These are phyloP conservation scores for Zaprionus inermis DNA, from an alignment of 1,140 invertebrate species.

Conservation along the genomic window DNA sequence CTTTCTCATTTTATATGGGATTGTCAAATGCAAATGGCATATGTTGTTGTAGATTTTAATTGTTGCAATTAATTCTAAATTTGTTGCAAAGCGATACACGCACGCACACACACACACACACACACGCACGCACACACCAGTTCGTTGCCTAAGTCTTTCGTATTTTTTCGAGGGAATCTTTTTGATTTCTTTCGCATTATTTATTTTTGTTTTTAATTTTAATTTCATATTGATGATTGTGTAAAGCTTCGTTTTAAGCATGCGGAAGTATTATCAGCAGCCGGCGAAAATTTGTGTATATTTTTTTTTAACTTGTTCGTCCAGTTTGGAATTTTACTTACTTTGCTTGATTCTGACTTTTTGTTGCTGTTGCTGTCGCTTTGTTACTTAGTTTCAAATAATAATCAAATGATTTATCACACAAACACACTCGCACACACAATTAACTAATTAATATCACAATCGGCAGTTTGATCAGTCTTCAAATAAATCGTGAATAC, in stretches of 20 bases:
- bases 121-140: not conserved
- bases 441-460: constrained; percentile 43
- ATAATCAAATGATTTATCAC: constrained; percentile 62
- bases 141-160: constrained; percentile 17
- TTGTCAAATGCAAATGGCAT: constrained; percentile 51
- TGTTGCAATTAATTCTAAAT: constrained; percentile 73
- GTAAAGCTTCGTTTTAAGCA: constrained; percentile 76
- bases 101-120: constrained; percentile 22
- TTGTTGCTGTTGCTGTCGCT: constrained; percentile 19
- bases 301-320: constrained; percentile 59
- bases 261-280: constrained; percentile 76
- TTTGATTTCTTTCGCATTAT: constrained; percentile 6
- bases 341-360: constrained; percentile 48
- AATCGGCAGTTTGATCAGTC: constrained; percentile 39
- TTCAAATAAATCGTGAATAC: constrained; percentile 8
- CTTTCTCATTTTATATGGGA: constrained; percentile 63
- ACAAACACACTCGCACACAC: constrained; percentile 50
- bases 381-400: constrained; percentile 48
- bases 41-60: constrained; percentile 55
- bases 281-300: constrained; percentile 32
- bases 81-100: constrained; percentile 33
- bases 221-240: constrained; percentile 49
- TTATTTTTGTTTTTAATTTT: constrained; percentile 60
- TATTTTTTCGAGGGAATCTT: constrained; percentile 2
- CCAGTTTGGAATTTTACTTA: constrained; percentile 70